Conservation (phyloP, 2,797 vertebrate genomes). For the Todus mexicanus region DNA sequence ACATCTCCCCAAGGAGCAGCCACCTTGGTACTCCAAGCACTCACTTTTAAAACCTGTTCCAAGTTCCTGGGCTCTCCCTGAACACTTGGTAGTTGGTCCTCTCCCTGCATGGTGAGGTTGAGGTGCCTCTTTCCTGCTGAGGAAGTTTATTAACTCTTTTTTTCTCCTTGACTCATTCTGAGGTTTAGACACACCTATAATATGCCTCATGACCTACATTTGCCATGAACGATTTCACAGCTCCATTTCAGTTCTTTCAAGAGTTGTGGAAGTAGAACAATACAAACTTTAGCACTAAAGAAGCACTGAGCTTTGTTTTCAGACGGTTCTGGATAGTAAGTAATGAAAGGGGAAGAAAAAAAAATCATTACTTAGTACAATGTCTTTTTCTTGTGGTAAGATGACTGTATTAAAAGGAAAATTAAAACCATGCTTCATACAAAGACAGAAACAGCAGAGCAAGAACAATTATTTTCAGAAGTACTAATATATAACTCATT, state of each 20-base stretch:
- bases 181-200: constrained; percentile 10
- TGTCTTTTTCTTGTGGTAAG: background rate
- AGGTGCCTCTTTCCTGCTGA: background rate
- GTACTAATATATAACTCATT: background rate
- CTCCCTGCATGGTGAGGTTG: constrained; percentile 23
- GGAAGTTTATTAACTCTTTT: background rate
- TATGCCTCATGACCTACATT: constrained; percentile 9
- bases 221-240: fast-evolving
- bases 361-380: background rate
- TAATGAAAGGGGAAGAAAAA: background rate
- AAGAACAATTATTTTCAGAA: background rate
- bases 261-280: background rate
- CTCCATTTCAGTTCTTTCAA: background rate
- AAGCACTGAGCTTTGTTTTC: background rate
- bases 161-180: background rate
- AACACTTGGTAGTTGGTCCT: background rate
- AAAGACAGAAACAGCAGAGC: background rate
- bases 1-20: background rate
- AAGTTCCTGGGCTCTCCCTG: background rate
- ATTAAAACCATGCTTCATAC: background rate
- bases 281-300: background rate
- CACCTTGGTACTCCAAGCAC: background rate
- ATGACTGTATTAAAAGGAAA: background rate
- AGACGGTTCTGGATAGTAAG: background rate
- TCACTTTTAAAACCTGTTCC: background rate